These are phyloP conservation scores for Leptobrachium ailaonicum DNA, from an alignment of 2,113 vertebrate genomes.

Conservation along the genomic window DNA sequence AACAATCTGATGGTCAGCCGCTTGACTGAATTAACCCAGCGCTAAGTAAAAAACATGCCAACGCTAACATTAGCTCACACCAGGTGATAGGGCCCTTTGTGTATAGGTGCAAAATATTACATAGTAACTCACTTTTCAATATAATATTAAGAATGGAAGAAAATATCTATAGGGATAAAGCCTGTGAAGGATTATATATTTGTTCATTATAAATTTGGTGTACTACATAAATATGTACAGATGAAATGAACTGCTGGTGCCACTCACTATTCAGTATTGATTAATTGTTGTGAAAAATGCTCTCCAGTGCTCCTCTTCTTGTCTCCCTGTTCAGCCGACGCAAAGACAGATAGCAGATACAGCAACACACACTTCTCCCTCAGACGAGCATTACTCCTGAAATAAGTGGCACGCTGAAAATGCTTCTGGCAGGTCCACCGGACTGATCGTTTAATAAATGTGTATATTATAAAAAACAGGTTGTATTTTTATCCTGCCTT, in stretches of 20 bases:
- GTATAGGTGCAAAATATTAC: no score
- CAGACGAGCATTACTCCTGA: constrained; percentile 42
- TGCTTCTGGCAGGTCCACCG: constrained; percentile 38
- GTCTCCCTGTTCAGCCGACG: constrained; percentile 33
- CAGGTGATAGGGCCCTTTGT: no score
- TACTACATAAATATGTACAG: constrained; percentile 38
- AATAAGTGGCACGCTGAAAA: constrained; percentile 48
- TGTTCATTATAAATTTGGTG: constrained; percentile 25
- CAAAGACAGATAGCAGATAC: constrained; percentile 47
- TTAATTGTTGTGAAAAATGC: constrained; percentile 38
- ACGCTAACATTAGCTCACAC: no score
- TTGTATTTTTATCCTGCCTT: constrained; percentile 38
- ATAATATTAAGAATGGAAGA: no score
- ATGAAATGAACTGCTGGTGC: constrained; percentile 28
- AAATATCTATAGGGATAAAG: neutral
- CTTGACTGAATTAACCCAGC: no score
- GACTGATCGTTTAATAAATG: constrained; percentile 43
- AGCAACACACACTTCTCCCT: constrained; percentile 41
- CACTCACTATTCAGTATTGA: constrained; percentile 45
- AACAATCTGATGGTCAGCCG: no score
- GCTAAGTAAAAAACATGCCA: no score
- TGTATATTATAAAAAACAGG: constrained; percentile 38
- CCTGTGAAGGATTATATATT: constrained; percentile 25
- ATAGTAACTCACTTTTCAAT: no score
- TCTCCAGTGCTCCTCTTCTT: constrained; percentile 14